Evolutionary conservation across 2,113 vertebrate species (phyloP).

Genomic region (Leptodactylus fuscus): DNA sequence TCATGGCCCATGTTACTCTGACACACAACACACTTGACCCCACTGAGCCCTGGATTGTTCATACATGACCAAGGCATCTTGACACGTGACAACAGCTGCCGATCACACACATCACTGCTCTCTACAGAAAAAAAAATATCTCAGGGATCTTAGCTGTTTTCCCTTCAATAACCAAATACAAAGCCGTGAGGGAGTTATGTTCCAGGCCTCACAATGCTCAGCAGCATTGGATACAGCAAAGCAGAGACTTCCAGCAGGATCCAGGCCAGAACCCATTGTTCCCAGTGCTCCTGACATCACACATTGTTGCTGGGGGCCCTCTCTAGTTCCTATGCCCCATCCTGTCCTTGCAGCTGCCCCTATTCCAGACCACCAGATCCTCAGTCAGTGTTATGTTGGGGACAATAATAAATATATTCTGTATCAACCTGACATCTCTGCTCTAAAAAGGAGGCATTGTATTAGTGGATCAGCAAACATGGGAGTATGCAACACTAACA

Average conservation of each 20-base stretch:
- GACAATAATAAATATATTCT: background rate
- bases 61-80: background rate
- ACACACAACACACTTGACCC: background rate
- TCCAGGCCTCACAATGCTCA: background rate
- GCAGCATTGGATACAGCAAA: background rate
- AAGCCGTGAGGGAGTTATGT: background rate
- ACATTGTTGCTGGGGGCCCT: background rate
- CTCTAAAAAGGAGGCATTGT: too few species aligned
- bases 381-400: too few species aligned
- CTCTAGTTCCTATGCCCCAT: background rate
- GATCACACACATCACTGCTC: background rate
- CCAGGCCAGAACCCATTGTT: background rate
- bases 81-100: background rate
- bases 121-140: background rate
- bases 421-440: background rate
- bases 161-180: background rate
- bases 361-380: background rate
- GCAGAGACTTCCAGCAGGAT: conserved; percentile 22
- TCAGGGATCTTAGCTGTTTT: background rate
- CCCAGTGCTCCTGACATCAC: background rate
- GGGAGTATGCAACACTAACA: background rate
- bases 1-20: background rate
- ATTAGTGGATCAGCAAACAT: background rate
- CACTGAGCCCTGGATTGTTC: background rate
- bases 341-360: background rate